Conservation (phyloP, 2,797 vertebrate species). For the Rhinoraja longicauda region DNA sequence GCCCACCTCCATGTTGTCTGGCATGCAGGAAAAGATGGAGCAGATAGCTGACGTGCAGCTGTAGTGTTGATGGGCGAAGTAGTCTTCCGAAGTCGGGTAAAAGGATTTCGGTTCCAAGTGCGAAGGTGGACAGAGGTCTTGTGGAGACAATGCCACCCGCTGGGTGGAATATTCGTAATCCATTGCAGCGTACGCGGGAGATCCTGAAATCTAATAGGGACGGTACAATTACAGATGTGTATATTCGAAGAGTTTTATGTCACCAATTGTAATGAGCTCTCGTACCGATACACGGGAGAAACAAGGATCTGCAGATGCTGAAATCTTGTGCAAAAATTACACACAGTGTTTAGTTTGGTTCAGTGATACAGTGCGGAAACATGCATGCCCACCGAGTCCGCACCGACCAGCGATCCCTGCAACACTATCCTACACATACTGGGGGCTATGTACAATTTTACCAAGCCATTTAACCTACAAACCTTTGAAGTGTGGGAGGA, state of each 20-base stretch:
- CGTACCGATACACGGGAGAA: too few relatives aligned
- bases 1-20: constrained; percentile 50
- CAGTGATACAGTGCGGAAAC: too few relatives aligned
- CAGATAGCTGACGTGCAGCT: constrained; percentile 50
- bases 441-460: too few relatives aligned
- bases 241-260: neutral
- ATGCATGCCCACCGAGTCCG: too few relatives aligned
- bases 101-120: constrained; percentile 61
- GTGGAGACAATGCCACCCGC: constrained; percentile 63
- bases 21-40: constrained; percentile 58
- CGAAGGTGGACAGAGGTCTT: constrained; percentile 65
- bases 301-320: too few relatives aligned
- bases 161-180: constrained; percentile 74
- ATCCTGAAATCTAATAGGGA: constrained; percentile 61
- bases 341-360: too few relatives aligned
- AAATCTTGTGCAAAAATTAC: too few relatives aligned
- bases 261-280: neutral
- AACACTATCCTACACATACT: too few relatives aligned
- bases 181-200: constrained; percentile 59
- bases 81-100: constrained; percentile 55
- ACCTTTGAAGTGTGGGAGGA: too few relatives aligned
- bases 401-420: too few relatives aligned
- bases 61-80: constrained; percentile 57
- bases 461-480: too few relatives aligned
- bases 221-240: neutral